A percentile compares a stretch with the other conserved stretches of the same genome.
Evolutionary conservation across 2,797 vertebrate genomes (phyloP).

Genomic region (Fratercula arctica): DNA sequence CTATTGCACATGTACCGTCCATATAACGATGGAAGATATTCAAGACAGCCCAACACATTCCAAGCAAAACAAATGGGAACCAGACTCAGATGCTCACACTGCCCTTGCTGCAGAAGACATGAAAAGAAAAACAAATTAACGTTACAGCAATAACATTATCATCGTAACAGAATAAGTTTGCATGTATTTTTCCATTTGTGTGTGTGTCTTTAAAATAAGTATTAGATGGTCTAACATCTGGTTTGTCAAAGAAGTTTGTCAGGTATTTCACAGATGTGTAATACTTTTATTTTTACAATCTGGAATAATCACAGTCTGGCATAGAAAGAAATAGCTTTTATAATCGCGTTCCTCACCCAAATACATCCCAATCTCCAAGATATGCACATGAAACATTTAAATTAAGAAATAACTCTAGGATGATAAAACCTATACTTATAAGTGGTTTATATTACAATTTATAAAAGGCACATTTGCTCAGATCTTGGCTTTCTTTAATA

Average conservation of each 20-base stretch:
- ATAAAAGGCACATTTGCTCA: conserved; percentile 59
- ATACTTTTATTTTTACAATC: conserved; percentile 64
- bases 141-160: neutral
- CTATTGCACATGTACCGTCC: neutral
- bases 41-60: neutral
- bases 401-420: conserved; percentile 68
- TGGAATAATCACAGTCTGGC: conserved; percentile 66
- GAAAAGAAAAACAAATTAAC: conserved; percentile 39
- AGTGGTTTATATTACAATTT: conserved; percentile 62
- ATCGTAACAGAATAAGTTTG: neutral
- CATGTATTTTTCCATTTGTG: neutral
- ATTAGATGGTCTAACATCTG: conserved; percentile 57
- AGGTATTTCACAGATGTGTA: conserved; percentile 69
- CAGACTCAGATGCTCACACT: neutral
- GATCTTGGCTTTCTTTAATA: conserved; percentile 70
- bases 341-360: conserved; percentile 52
- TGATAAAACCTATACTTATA: conserved; percentile 66
- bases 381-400: conserved; percentile 63
- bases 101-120: neutral
- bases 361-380: conserved; percentile 54
- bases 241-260: conserved; percentile 38
- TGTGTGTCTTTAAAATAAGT: conserved; percentile 6
- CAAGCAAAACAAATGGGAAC: conserved; percentile 35
- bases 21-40: neutral
- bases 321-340: conserved; percentile 54